Base-by-base conservation (phyloP, 30 jellyfish, hydroid and myxozoan species). In the Chrysaora quinquecirrha region DNA sequence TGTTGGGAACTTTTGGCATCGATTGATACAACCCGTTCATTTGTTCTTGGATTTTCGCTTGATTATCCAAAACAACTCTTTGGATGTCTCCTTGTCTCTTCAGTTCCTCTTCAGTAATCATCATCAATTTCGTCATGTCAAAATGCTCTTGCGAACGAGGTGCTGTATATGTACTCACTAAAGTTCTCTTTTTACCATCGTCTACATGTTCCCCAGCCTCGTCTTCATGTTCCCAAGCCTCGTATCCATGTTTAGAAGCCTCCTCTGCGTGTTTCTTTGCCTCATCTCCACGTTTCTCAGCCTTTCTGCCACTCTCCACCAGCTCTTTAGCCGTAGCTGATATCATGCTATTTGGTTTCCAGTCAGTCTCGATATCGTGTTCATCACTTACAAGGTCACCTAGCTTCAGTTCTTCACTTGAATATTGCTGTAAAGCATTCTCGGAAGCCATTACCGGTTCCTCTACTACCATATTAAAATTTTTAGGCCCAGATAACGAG, bases 371-470 rank as follows among this genome's bases (percentile, higher is more conserved):
- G 54, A 6, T 38, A 32, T 35, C 68, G 10, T 60, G 35, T 2
- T 82, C 74, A 20, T 69, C 92, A 82, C 54, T 85, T 6, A 68
- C 80, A 3, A 82, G 80, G 11, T 82, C 92, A 2, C 66, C 80
- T 28, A 82, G 74, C 78, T 48, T 54, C 54, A 82, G 20, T n/a
- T 82, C 92, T 3, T 82, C 79, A 63, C 85, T 70, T 30, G 92
- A 56, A 4, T 22, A 34, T 23, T 69, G 80, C 49, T 69, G 72
- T 0, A 74, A 18, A 23, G 62, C 72, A 11, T 22, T 48, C 14
- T 75, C 35, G n/a, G 78, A 82, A 1, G 14, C 49, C 0, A 82
- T 10, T 28, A 24, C 25, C 24, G 85, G 79, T 73, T 82, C 92
- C 64, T 82, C 92, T 20, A 64, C 56, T 4, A 65, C 76, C 9